Conservation (phyloP, 2,113 vertebrate species). For the Rhinolophus sinicus region DNA sequence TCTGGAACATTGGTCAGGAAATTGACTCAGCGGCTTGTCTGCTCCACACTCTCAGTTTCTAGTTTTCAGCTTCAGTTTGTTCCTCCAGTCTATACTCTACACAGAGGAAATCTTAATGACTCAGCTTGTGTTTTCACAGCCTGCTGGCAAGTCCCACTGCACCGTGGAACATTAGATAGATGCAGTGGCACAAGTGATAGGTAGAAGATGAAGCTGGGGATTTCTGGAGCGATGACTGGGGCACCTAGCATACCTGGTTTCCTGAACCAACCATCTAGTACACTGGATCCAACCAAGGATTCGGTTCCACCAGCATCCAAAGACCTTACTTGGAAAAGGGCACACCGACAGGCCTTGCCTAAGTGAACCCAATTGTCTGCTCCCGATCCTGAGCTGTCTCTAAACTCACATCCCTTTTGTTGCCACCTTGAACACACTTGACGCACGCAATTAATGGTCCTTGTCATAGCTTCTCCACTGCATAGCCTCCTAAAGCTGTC, state of each 20-base stretch:
- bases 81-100: not conserved
- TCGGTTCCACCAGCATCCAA: not conserved
- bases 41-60: not conserved
- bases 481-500: not conserved
- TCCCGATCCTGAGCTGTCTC: not conserved
- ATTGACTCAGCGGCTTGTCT: not conserved
- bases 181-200: not conserved
- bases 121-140: not conserved
- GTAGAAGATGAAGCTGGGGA: not conserved
- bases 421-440: not conserved
- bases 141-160: not conserved
- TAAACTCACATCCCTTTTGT: not conserved
- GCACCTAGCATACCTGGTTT: not conserved
- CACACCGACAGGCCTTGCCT: fast-evolving
- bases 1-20: not conserved
- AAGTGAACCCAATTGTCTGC: not conserved
- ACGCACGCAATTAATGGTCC: fast-evolving
- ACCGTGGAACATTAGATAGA: not conserved
- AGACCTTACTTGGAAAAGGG: not conserved
- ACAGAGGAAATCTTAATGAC: conserved; percentile 29
- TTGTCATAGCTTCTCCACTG: not conserved
- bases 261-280: not conserved
- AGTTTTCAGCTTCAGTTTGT: conserved; percentile 13
- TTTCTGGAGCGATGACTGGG: not conserved
- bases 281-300: not conserved